A percentile compares a stretch with the other conserved stretches of the same genome.
Conservation (phyloP, 1,140 invertebrate genomes). For the Calliopsis andreniformis region DNA sequence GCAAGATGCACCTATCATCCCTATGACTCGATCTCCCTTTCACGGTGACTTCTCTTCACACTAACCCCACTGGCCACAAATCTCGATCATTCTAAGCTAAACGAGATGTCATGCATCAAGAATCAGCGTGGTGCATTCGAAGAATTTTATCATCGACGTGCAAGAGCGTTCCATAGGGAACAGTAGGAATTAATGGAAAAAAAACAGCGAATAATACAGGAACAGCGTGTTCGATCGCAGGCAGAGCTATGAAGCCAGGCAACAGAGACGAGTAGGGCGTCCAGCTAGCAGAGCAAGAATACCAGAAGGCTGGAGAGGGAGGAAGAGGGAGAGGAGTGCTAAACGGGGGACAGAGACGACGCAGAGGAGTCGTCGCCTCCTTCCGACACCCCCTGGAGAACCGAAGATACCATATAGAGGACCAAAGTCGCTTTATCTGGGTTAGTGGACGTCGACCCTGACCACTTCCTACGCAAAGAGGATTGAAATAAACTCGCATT, state of each 20-base stretch:
- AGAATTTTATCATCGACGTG: background rate
- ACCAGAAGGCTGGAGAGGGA: background rate
- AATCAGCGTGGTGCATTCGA: background rate
- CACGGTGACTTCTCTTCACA: no score
- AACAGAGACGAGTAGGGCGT: constrained; percentile 47
- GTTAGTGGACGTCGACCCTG: constrained; percentile 71
- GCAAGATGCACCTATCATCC: no score
- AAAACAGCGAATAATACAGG: constrained; percentile 21
- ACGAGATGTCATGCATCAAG: no score
- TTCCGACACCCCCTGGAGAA: constrained; percentile 69
- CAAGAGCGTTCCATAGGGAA: background rate
- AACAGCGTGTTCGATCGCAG: constrained; percentile 35
- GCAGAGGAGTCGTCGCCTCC: constrained; percentile 56
- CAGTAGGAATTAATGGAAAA: constrained; percentile 30
- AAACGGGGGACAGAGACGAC: background rate
- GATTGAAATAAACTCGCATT: constrained; percentile 67
- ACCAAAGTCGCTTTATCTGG: constrained; percentile 71
- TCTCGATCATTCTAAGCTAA: no score
- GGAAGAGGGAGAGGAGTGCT: background rate
- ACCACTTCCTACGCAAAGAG: constrained; percentile 67
- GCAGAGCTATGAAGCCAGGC: constrained; percentile 42
- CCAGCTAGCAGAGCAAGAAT: constrained; percentile 24
- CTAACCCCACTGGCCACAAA: no score
- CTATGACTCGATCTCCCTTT: no score
- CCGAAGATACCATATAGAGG: constrained; percentile 68